Base-by-base conservation (phyloP, 37 sponge, comb jelly and placozoan genomes). In the Bolinopsis microptera region DNA sequence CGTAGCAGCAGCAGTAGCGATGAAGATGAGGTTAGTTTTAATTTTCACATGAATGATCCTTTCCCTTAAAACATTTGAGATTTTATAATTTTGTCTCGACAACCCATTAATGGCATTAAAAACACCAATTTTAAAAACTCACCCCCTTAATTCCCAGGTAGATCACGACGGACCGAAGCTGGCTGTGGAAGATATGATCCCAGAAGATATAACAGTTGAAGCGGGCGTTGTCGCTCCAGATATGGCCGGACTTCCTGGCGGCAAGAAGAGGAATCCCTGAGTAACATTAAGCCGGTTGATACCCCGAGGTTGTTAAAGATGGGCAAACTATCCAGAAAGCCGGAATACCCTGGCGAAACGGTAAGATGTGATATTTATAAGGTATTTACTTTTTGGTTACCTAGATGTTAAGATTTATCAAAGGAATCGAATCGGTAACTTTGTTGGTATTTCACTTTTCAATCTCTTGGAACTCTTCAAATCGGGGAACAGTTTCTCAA, bases 341-440 rank as follows among this genome's bases (percentile, higher is more conserved):
- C 82, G 8, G 82, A 80, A 21, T 80, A 80, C 82, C 82, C 82
- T 34, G 82, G 38, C 8, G 37, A 70, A 28, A 26, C 74, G 25
- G 74, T 70, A 26, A 22, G 74, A 13, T 48, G n/a, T n/a, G n/a
- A n/a, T n/a, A n/a, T n/a, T n/a, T n/a, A n/a, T n/a, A n/a, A n/a
- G n/a, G n/a, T n/a, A n/a, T n/a, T n/a, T n/a, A n/a, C n/a, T n/a
- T n/a, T n/a, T n/a, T n/a, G n/a, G n/a, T n/a, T n/a, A n/a, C n/a
- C n/a, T n/a, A n/a, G n/a, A n/a, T n/a, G n/a, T n/a, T n/a, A n/a
- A n/a, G n/a, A n/a, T n/a, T n/a, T n/a, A n/a, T n/a, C n/a, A n/a
- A n/a, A n/a, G n/a, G n/a, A n/a, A n/a, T n/a, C n/a, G n/a, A n/a
- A n/a, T n/a, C n/a, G n/a, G n/a, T n/a, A n/a, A n/a, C n/a, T n/a